Percentiles rank a stretch among this genome's conserved stretches.
phyloP scores from a whole-genome alignment of 2,888 invertebrate species.

The Stictocephala bisonia region DNA sequence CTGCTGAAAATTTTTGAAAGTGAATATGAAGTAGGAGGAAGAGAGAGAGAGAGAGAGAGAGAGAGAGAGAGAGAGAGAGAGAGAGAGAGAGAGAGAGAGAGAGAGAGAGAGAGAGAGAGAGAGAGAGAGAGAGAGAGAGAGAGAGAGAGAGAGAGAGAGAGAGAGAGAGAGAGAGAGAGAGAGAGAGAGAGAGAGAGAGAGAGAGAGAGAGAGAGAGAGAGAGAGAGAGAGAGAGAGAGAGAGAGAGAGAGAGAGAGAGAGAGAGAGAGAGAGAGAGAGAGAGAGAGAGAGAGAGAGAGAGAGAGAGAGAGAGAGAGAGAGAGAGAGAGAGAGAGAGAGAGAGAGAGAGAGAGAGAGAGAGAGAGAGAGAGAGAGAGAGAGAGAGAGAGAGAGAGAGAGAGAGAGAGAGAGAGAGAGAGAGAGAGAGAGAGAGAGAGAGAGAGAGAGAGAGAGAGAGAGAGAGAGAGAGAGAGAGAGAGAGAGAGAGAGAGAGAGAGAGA shows the following conservation, averaged over 20 bases:
- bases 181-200: background rate
- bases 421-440: background rate
- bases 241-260: background rate
- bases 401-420: background rate
- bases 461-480: background rate
- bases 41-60: background rate
- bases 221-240: background rate
- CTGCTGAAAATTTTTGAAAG: too few relatives aligned
- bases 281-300: slow-evolving; percentile 22
- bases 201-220: background rate
- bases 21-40: background rate
- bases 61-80: slow-evolving; percentile 1
- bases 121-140: background rate
- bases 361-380: background rate
- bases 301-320: background rate
- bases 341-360: background rate
- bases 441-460: background rate
- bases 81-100: background rate
- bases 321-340: background rate
- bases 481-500: background rate
- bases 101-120: background rate
- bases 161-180: background rate
- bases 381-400: background rate
- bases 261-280: slow-evolving; percentile 24
- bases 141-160: background rate